Percentiles rank a stretch among this genome's conserved stretches.
Conservation (phyloP, 2,888 invertebrate genomes). For the Pachymerium ferrugineum region DNA sequence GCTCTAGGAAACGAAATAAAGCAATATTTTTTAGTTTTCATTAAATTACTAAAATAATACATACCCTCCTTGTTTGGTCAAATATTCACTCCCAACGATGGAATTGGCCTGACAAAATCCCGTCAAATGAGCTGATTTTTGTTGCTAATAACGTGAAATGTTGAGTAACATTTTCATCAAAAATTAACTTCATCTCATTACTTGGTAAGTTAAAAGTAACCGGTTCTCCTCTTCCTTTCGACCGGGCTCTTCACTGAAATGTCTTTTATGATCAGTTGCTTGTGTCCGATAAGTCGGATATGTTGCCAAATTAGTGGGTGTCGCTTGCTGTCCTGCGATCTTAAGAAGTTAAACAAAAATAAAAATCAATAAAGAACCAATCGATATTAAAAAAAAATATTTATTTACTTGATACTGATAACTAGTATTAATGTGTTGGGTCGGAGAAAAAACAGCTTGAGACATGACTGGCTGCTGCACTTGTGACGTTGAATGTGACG, state of each 20-base stretch:
- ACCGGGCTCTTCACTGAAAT: constrained; percentile 29
- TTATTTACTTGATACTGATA: constrained; percentile 21
- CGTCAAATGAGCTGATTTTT: not conserved
- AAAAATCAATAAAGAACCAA: too few species aligned
- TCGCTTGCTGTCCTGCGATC: too few species aligned
- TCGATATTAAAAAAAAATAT: not conserved
- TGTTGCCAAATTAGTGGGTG: not conserved
- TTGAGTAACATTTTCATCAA: not conserved
- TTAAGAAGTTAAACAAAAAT: too few species aligned
- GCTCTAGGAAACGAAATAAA: not conserved
- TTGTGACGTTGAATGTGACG: not conserved
- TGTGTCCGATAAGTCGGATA: constrained; percentile 25
- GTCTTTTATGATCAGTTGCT: constrained; percentile 16
- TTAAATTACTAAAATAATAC: not conserved
- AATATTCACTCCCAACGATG: not conserved
- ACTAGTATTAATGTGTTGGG: not conserved
- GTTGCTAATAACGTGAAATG: not conserved
- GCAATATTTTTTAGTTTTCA: not conserved
- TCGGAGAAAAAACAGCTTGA: not conserved
- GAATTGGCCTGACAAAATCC: not conserved
- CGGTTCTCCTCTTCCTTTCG: constrained; percentile 13
- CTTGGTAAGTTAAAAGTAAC: constrained; percentile 7
- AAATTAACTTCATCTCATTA: not conserved
- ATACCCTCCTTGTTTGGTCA: constrained; percentile 29
- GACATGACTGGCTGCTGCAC: not conserved